Base-by-base conservation (phyloP, 2,888 invertebrate species). In the Mamestra brassicae region DNA sequence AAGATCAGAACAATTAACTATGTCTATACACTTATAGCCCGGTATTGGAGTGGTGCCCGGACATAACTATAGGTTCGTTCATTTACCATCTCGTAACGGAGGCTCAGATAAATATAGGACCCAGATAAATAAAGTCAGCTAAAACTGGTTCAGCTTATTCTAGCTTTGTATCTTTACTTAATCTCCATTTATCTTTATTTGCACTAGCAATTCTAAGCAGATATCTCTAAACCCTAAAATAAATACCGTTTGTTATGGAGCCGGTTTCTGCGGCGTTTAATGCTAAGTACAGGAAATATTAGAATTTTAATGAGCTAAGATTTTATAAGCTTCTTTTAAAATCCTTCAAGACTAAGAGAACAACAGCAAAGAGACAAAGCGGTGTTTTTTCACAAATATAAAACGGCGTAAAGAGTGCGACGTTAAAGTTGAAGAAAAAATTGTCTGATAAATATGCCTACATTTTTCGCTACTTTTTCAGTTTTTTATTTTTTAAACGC, bases 31-130 rank as follows among this genome's bases (percentile, higher is more conserved):
- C 58, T 79, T 69, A 70, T 47, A 71, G 66, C 36, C 17, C 6
- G 10, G 50, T 26, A 50, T 81, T 81, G 81, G 85, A 76, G 42
- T 63, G 47, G 71, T 82, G 81, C 81, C 81, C 85, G 38, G 36
- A 47, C 36, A 67, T n/a, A 61, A 60, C 60, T 67, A 47, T 26
- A 36, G 50, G 17, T 10, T 47, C 34, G 52, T 65, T 57, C 11
- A 34, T 26, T 69, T 66, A n/a, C 55, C 10, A 61, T 45, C 50
- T 26, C 17, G 36, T 54, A 63, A 62, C 45, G 42, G 45, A 45
- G 42, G 47, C 47, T 45, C 5, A 38, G 15, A 66, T 50, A 55
- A 76, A 76, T 38, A 52, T 55, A 11, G 52, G 17, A 54, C 36
- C 34, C n/a, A 26, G 58, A 55, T 61, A 55, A 57, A 47, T 36